phyloP scores from a whole-genome alignment of 2,113 vertebrate species.

The Orthonyx spaldingii region DNA sequence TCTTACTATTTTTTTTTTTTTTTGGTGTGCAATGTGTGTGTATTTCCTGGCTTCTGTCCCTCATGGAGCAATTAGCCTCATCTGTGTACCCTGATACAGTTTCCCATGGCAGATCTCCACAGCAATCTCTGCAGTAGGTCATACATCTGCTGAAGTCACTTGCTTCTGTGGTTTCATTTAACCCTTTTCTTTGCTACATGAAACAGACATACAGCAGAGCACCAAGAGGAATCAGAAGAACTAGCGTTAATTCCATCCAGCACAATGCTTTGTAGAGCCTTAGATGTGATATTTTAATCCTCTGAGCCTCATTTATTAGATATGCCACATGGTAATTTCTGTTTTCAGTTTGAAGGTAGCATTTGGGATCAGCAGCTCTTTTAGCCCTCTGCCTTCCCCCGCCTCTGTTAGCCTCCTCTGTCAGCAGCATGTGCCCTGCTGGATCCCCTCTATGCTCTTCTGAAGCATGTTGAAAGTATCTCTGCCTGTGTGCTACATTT shows the following conservation, averaged over 20 bases:
- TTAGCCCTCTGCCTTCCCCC: background rate
- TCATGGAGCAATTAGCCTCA: background rate
- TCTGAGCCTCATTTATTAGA: background rate
- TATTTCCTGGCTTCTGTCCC: constrained; percentile 2
- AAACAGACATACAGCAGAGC: background rate
- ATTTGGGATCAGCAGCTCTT: background rate
- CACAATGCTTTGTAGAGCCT: background rate
- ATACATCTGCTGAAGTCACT: background rate
- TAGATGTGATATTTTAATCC: background rate
- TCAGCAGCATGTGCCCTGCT: background rate
- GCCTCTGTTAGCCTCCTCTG: background rate
- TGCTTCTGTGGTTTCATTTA: background rate
- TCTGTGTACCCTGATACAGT: background rate
- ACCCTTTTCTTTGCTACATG: background rate
- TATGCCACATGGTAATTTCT: background rate
- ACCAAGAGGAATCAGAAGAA: background rate
- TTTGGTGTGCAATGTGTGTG: background rate
- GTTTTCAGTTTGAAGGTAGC: background rate
- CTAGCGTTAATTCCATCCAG: background rate
- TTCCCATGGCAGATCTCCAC: constrained; percentile 10
- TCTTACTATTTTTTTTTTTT: background rate
- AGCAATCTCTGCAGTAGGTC: constrained; percentile 13
- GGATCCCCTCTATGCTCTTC: background rate
- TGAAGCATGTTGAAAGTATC: background rate
- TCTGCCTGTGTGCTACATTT: background rate